phyloP scores from a whole-genome alignment of 2,797 vertebrate genomes.

The Cynodonichthys magdalenae region DNA sequence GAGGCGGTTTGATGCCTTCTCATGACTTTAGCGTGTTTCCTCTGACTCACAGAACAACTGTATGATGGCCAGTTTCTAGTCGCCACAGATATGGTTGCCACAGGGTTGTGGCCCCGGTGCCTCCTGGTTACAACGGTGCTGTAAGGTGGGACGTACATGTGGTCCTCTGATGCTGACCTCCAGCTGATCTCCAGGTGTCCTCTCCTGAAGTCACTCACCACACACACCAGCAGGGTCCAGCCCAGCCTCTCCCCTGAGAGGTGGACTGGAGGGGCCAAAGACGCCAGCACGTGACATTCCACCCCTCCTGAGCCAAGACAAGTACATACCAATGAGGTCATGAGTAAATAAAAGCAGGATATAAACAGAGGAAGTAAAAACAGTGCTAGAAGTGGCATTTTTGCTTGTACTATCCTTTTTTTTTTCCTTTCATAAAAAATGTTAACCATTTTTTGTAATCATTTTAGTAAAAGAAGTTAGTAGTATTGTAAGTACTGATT shows the following conservation, averaged over 20 bases:
- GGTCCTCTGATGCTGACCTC: slow-evolving; percentile 61
- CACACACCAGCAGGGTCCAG: slow-evolving; percentile 79
- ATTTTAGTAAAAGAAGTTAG: too few relatives aligned
- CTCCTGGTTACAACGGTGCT: slow-evolving; percentile 45
- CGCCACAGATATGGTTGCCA: slow-evolving; percentile 70
- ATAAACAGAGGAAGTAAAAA: too few relatives aligned
- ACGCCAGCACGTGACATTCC: slow-evolving; percentile 60
- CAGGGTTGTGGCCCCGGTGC: slow-evolving; percentile 42
- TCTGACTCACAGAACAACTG: slow-evolving; percentile 75
- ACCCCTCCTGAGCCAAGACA: slow-evolving; percentile 43
- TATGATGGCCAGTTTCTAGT: slow-evolving; percentile 76
- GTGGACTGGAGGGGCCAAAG: slow-evolving; percentile 77
- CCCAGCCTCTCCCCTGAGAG: slow-evolving; percentile 72
- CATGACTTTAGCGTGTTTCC: slow-evolving; percentile 38
- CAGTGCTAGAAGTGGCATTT: too few relatives aligned
- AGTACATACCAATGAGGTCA: background rate
- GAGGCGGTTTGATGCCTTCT: slow-evolving; percentile 38
- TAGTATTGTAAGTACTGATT: too few relatives aligned
- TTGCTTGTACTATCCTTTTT: too few relatives aligned
- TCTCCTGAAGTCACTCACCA: slow-evolving; percentile 76
- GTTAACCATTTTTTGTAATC: too few relatives aligned
- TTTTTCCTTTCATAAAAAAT: too few relatives aligned
- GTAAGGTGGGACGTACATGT: slow-evolving; percentile 21
- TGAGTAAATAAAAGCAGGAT: background rate
- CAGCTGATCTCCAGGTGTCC: slow-evolving; percentile 74